These are phyloP conservation scores for Euura lappo DNA, from an alignment of 1,140 invertebrate genomes.

Conservation along the genomic window DNA sequence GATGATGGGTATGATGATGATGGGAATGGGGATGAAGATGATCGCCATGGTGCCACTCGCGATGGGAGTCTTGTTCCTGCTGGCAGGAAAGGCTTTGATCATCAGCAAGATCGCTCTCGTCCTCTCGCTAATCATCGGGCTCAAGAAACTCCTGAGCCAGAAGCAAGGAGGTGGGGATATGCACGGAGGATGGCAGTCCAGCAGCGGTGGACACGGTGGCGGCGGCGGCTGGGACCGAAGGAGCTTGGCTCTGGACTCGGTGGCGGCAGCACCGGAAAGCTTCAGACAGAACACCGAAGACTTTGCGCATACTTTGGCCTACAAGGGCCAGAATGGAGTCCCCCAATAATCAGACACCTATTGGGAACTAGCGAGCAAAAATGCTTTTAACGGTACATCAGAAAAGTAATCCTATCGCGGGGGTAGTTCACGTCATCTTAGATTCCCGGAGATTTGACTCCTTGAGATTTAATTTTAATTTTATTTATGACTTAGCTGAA, in stretches of 20 bases:
- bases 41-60: constrained; percentile 74
- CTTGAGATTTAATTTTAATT: no score
- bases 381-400: no score
- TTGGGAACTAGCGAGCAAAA: no score
- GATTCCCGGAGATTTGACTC: no score
- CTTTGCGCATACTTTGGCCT: constrained; percentile 71
- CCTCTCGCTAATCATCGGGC: constrained; percentile 75
- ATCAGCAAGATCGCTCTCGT: constrained; percentile 80
- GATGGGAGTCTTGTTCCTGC: constrained; percentile 74
- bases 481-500: no score
- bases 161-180: constrained; percentile 65
- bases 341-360: background rate
- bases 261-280: constrained; percentile 55
- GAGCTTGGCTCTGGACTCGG: constrained; percentile 47
- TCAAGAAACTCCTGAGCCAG: constrained; percentile 77
- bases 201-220: constrained; percentile 58
- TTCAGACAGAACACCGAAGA: constrained; percentile 46
- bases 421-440: no score
- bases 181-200: constrained; percentile 61
- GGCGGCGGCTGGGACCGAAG: constrained; percentile 67
- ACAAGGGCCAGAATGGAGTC: constrained; percentile 62
- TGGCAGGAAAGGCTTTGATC: constrained; percentile 79
- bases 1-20: constrained; percentile 85
- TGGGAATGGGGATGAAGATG: constrained; percentile 79
- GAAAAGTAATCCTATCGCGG: no score